phyloP scores from a whole-genome alignment of 2,797 vertebrate species.

The Coilia nasus region DNA sequence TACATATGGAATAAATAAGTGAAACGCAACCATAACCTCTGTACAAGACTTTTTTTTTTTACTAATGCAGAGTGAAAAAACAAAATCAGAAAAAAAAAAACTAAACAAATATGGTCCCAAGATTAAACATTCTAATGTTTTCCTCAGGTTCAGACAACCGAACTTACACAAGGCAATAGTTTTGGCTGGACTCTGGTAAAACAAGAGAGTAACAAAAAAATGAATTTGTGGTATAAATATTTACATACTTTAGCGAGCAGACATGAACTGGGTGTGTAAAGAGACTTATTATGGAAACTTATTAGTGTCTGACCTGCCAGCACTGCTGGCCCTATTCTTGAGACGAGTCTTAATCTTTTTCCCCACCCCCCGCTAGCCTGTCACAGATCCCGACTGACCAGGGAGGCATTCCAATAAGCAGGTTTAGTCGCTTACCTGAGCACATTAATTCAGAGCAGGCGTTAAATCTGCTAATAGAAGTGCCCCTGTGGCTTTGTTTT shows the following conservation, averaged over 20 bases:
- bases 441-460: too few species aligned
- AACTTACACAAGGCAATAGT: conserved; percentile 57
- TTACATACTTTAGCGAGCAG: conserved; percentile 60
- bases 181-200: conserved; percentile 56
- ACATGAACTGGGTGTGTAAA: conserved; percentile 51
- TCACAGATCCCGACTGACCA: not conserved
- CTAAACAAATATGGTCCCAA: conserved; percentile 56
- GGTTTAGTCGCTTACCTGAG: too few species aligned
- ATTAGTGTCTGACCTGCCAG: conserved; percentile 62
- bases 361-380: conserved; percentile 18
- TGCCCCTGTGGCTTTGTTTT: too few species aligned
- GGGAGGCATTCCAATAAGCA: too few species aligned
- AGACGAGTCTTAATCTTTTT: conserved; percentile 56
- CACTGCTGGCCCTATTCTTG: conserved; percentile 62
- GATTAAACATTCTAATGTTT: conserved; percentile 48
- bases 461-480: too few species aligned
- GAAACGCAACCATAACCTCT: conserved; percentile 83
- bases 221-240: conserved; percentile 53
- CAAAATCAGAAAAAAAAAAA: conserved; percentile 36
- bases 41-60: conserved; percentile 73
- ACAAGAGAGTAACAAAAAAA: conserved; percentile 50
- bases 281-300: conserved; percentile 49
- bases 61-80: conserved; percentile 66
- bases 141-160: conserved; percentile 52
- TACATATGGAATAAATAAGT: conserved; percentile 93